These are phyloP conservation scores for Orius insidiosus DNA, from an alignment of 1,140 invertebrate species.

Conservation along the genomic window DNA sequence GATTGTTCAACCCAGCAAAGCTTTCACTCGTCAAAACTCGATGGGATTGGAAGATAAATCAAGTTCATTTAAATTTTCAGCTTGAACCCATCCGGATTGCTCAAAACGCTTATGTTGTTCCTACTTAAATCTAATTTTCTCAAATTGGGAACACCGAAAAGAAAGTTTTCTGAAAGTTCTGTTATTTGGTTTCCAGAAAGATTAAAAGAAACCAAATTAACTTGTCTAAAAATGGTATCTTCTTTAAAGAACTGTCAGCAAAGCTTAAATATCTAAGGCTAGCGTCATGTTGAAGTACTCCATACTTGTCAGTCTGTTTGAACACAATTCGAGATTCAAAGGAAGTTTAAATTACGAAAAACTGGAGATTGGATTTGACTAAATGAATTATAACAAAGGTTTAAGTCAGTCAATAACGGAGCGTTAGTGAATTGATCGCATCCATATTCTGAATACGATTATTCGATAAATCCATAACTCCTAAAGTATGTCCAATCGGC, in stretches of 20 bases:
- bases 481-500: slow-evolving; percentile 52
- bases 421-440: slow-evolving; percentile 70
- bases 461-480: slow-evolving; percentile 54
- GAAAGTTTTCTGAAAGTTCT: slow-evolving; percentile 37
- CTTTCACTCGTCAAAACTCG: slow-evolving; percentile 28
- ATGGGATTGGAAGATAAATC: slow-evolving; percentile 47
- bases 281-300: slow-evolving; percentile 78
- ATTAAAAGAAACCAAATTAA: slow-evolving; percentile 53
- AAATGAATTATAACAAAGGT: slow-evolving; percentile 62
- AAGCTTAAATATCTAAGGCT: slow-evolving; percentile 57
- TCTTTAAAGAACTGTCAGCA: slow-evolving; percentile 51
- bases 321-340: slow-evolving; percentile 64
- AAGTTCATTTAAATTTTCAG: slow-evolving; percentile 37
- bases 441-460: slow-evolving; percentile 77
- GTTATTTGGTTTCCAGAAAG: slow-evolving; percentile 54
- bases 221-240: slow-evolving; percentile 52
- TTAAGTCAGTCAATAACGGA: slow-evolving; percentile 54
- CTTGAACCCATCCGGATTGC: slow-evolving; percentile 38
- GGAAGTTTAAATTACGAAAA: slow-evolving; percentile 58
- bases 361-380: slow-evolving; percentile 75
- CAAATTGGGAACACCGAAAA: slow-evolving; percentile 41
- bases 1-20: slow-evolving; percentile 23
- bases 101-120: slow-evolving; percentile 44
- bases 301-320: slow-evolving; percentile 61
- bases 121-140: slow-evolving; percentile 45